Evolutionary conservation across 2,888 invertebrate species (phyloP).

Genomic region (Torymus tubicola): DNA sequence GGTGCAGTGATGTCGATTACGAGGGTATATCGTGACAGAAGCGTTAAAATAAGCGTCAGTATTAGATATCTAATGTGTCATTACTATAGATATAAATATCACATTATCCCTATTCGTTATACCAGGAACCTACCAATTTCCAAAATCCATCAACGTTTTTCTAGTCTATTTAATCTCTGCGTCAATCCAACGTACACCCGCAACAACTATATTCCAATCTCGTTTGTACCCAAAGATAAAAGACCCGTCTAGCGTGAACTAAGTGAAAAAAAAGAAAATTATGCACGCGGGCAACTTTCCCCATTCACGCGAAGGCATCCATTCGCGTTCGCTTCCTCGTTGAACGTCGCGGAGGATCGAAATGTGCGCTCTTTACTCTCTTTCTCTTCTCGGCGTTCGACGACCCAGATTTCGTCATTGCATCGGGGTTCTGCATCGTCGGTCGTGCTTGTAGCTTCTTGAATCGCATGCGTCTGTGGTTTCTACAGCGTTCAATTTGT

Average conservation of each 20-base stretch:
- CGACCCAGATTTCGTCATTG: constrained; percentile 40
- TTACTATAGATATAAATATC: too few relatives aligned
- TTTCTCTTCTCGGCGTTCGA: constrained; percentile 13
- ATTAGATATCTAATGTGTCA: too few relatives aligned
- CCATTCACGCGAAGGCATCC: not conserved
- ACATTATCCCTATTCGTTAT: too few relatives aligned
- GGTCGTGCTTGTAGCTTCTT: not conserved
- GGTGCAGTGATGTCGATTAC: too few relatives aligned
- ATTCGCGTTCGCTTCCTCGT: constrained; percentile 27
- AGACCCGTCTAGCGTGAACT: not conserved
- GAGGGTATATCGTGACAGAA: too few relatives aligned
- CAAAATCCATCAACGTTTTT: too few relatives aligned
- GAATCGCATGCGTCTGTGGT: constrained; percentile 21
- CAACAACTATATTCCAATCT: too few relatives aligned
- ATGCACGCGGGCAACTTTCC: constrained; percentile 16
- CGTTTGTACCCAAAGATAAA: too few relatives aligned
- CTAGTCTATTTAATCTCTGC: too few relatives aligned
- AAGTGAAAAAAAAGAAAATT: not conserved
- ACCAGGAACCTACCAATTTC: too few relatives aligned
- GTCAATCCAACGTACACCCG: too few relatives aligned
- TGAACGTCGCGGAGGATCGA: not conserved
- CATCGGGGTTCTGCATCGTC: constrained; percentile 19
- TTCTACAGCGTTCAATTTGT: constrained; percentile 43
- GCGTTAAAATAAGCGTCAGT: too few relatives aligned
- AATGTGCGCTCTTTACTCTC: not conserved